Conservation (phyloP, 2,113 vertebrate species). For the Dasyprocta punctata region DNA sequence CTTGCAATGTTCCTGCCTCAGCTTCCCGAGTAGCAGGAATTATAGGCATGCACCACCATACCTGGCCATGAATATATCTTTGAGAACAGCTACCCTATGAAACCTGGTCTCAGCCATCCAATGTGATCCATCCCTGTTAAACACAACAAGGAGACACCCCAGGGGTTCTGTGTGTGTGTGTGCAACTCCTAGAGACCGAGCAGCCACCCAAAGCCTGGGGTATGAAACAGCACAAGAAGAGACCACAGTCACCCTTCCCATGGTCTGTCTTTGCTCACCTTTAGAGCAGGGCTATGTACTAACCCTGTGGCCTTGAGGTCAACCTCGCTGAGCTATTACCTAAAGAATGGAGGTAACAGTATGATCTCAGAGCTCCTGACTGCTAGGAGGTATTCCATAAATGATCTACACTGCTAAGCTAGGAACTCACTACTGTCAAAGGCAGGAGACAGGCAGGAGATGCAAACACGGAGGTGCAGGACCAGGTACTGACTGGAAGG, state of each 20-base stretch:
- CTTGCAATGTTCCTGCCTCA: neutral
- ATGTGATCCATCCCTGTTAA: neutral
- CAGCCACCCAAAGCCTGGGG: neutral
- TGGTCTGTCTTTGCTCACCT: neutral
- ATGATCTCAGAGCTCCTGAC: neutral
- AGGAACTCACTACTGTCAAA: neutral
- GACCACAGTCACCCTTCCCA: accelerated
- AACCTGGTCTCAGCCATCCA: neutral
- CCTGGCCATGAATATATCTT: neutral
- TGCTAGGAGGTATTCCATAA: neutral
- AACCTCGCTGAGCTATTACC: neutral
- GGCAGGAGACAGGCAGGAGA: too few species aligned
- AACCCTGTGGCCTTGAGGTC: neutral
- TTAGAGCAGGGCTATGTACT: neutral
- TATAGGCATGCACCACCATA: neutral
- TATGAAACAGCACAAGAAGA: neutral
- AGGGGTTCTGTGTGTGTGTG: neutral
- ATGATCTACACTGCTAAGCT: neutral
- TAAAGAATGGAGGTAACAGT: accelerated
- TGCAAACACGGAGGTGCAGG: neutral
- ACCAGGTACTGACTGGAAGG: neutral
- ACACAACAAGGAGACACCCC: neutral
- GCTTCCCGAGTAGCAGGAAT: neutral
- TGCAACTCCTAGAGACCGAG: neutral
- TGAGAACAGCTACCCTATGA: neutral